Conservation (phyloP, 2,888 invertebrate genomes). For the Pachydiplax longipennis region DNA sequence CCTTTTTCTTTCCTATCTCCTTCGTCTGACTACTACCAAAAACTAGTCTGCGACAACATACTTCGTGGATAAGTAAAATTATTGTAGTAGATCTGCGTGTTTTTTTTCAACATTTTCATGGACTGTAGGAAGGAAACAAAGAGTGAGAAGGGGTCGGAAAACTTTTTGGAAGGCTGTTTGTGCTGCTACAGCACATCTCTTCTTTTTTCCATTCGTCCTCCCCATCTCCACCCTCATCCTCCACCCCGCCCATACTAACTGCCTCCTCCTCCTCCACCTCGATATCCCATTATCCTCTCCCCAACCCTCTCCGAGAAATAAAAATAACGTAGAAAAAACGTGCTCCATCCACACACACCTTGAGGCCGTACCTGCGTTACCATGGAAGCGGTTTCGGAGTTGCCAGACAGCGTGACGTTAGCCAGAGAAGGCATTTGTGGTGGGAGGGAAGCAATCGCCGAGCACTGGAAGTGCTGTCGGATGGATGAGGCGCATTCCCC, state of each 20-base stretch:
- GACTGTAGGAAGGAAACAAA: neutral
- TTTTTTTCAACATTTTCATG: no score
- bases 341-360: neutral
- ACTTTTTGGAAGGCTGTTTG: neutral
- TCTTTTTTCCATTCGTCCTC: neutral
- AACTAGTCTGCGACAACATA: no score
- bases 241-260: neutral
- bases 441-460: neutral
- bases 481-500: neutral
- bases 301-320: neutral
- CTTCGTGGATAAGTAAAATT: no score
- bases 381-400: neutral
- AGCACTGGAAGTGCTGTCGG: neutral
- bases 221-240: neutral
- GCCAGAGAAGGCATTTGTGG: neutral
- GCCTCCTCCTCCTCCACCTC: neutral
- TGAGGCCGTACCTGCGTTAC: neutral
- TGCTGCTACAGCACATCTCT: neutral
- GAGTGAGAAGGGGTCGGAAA: neutral
- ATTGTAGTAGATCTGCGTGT: no score
- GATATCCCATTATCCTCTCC: neutral
- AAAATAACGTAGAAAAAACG: neutral
- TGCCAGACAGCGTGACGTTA: conserved; percentile 38
- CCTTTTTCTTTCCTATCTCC: no score
- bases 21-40: no score